Conservation (phyloP, 2,888 invertebrate genomes). For the Syrphus vitripennis region DNA sequence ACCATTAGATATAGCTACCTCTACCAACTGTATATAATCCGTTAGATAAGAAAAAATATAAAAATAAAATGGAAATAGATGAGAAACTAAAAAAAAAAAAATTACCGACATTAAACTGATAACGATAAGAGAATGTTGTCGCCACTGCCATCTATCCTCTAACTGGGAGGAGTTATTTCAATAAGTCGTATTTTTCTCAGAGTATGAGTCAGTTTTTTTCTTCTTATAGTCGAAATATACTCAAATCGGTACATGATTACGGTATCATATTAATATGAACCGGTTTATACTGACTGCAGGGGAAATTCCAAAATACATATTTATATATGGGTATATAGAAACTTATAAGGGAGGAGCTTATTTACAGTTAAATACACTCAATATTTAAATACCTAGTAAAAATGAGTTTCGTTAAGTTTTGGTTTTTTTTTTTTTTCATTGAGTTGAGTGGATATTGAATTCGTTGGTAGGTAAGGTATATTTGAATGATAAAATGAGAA, state of each 20-base stretch:
- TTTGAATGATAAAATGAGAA: neutral
- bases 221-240: neutral
- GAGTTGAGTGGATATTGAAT: slow-evolving; percentile 45
- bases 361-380: slow-evolving; percentile 19
- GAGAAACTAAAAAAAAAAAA: slow-evolving; percentile 25
- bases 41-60: slow-evolving; percentile 49
- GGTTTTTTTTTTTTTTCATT: neutral
- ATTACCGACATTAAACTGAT: slow-evolving; percentile 61
- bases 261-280: slow-evolving; percentile 40
- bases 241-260: slow-evolving; percentile 26
- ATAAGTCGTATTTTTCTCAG: neutral
- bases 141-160: slow-evolving; percentile 62
- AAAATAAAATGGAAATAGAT: slow-evolving; percentile 17
- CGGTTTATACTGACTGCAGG: slow-evolving; percentile 60
- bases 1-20: neutral
- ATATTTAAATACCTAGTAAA: neutral
- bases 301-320: slow-evolving; percentile 24
- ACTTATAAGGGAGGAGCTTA: slow-evolving; percentile 47
- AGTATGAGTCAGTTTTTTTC: slow-evolving; percentile 19
- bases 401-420: slow-evolving; percentile 64
- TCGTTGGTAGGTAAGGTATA: too few relatives aligned
- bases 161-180: slow-evolving; percentile 61
- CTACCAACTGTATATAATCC: neutral
- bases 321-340: neutral
- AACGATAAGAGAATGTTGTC: slow-evolving; percentile 54